phyloP scores from a whole-genome alignment of 2,113 vertebrate genomes.

The Caretta caretta region DNA sequence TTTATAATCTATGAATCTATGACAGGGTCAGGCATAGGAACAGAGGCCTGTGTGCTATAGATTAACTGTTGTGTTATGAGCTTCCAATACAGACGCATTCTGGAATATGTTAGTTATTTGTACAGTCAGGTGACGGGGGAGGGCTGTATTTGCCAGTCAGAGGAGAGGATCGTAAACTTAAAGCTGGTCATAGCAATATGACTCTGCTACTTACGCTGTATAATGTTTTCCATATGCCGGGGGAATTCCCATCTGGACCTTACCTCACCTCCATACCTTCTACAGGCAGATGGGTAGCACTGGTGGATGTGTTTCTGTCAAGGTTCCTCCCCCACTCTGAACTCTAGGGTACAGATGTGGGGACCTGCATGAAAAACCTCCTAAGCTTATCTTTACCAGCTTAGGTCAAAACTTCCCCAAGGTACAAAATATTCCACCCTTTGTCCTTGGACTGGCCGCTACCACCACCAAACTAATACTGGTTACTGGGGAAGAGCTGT shows the following conservation, averaged over 20 bases:
- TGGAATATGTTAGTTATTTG: accelerated
- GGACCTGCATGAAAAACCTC: too few relatives aligned
- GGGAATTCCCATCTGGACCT: not conserved
- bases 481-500: too few relatives aligned
- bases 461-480: too few relatives aligned
- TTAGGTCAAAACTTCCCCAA: too few relatives aligned
- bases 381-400: too few relatives aligned
- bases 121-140: accelerated
- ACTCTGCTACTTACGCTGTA: not conserved
- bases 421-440: too few relatives aligned
- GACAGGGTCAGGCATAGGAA: not conserved
- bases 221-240: not conserved
- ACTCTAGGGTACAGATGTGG: too few relatives aligned
- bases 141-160: not conserved
- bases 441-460: too few relatives aligned
- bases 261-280: not conserved
- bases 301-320: not conserved
- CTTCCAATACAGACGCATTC: not conserved
- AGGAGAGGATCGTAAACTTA: not conserved
- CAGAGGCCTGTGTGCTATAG: not conserved
- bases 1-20: not conserved
- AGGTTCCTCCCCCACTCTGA: too few relatives aligned
- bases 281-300: not conserved
- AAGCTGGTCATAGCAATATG: not conserved
- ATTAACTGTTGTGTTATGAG: not conserved